Conservation (phyloP, 2,797 vertebrate species). For the Xenopus petersii region DNA sequence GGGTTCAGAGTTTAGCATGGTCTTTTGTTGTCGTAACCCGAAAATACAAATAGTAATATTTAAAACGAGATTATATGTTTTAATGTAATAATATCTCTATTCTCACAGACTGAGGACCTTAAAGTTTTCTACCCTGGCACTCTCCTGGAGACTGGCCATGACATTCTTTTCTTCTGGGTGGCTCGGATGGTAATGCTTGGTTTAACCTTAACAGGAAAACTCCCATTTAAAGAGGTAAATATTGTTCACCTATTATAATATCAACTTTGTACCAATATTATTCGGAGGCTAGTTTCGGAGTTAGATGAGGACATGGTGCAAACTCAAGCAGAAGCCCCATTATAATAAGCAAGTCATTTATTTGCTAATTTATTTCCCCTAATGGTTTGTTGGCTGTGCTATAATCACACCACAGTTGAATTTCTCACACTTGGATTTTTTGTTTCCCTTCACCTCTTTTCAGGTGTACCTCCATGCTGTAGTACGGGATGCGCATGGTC, state of each 20-base stretch:
- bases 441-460: no score
- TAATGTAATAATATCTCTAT: neutral
- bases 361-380: neutral
- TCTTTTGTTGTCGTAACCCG: no score
- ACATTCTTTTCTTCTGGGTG: constrained; percentile 95
- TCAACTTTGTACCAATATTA: neutral
- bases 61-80: no score
- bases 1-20: no score
- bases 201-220: constrained; percentile 81
- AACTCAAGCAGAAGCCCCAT: no score
- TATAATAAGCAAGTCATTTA: no score
- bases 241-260: neutral
- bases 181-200: constrained; percentile 94
- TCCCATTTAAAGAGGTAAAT: constrained; percentile 85
- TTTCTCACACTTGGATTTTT: no score
- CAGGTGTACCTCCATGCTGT: constrained; percentile 92
- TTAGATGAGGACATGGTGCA: no score
- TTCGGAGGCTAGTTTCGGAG: no score
- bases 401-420: no score
- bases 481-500: constrained; percentile 85
- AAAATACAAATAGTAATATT: no score
- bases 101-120: constrained; percentile 76
- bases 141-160: constrained; percentile 86
- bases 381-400: no score
- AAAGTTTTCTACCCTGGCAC: constrained; percentile 87